Conservation (phyloP, 2,113 vertebrate species). For the Larimichthys polyactis region DNA sequence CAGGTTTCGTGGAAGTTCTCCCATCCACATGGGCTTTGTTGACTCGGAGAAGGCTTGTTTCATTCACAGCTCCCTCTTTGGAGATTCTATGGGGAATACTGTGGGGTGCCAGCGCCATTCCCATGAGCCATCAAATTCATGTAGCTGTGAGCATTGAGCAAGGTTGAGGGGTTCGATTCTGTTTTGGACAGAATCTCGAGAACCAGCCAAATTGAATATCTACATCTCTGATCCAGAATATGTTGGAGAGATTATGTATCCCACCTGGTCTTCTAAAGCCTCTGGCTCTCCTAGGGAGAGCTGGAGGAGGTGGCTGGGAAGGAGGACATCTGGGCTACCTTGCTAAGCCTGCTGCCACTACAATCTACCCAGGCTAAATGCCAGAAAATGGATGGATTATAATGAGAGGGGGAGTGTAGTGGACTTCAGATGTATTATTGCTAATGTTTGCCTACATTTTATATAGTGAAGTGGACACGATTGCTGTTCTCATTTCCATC, state of each 20-base stretch:
- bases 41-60: neutral
- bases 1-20: neutral
- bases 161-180: neutral
- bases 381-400: conserved; percentile 12
- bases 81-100: neutral
- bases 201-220: neutral
- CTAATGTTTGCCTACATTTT: neutral
- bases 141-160: neutral
- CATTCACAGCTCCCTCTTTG: neutral
- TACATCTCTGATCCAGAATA: conserved; percentile 34
- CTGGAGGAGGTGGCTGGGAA: conserved; percentile 10
- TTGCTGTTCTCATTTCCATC: neutral
- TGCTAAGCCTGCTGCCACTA: conserved; percentile 25
- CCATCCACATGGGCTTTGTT: neutral
- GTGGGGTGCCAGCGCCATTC: neutral
- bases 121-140: neutral
- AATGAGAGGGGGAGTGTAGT: neutral
- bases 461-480: neutral
- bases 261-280: conserved; percentile 34
- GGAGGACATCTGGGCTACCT: conserved; percentile 42
- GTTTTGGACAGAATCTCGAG: conserved; percentile 19
- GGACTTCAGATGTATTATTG: conserved; percentile 6
- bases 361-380: conserved; percentile 24
- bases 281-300: conserved; percentile 19
- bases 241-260: conserved; percentile 29